Evolutionary conservation across 1,140 invertebrate species (phyloP).

Genomic region (Macrobrachium nipponense): DNA sequence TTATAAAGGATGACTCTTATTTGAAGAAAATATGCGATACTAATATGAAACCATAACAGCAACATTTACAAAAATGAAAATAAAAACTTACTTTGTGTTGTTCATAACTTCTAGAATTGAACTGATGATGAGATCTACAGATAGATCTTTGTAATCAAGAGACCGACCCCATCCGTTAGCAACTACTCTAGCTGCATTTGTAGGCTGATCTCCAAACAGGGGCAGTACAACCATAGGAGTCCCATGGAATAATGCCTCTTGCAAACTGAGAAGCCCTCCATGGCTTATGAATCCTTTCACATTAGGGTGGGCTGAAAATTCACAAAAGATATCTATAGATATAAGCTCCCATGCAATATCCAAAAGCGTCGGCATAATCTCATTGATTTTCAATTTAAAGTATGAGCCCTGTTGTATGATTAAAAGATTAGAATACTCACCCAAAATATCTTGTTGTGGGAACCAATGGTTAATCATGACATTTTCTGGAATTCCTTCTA

Average conservation of each 20-base stretch:
- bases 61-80: no score
- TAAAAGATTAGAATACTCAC: not conserved
- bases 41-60: no score
- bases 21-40: no score
- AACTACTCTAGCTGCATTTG: constrained; percentile 66
- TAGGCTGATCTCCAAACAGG: constrained; percentile 75
- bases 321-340: constrained; percentile 69
- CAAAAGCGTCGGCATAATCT: no score
- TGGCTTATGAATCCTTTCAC: constrained; percentile 65
- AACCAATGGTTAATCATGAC: constrained; percentile 30
- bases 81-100: not conserved
- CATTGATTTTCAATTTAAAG: no score
- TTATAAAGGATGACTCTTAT: no score
- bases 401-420: no score
- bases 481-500: constrained; percentile 44
- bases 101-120: not conserved
- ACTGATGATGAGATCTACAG: constrained; percentile 12
- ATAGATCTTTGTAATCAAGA: not conserved
- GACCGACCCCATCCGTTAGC: not conserved
- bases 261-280: constrained; percentile 70
- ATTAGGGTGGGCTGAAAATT: constrained; percentile 77
- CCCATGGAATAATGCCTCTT: constrained; percentile 79
- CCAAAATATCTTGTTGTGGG: constrained; percentile 28
- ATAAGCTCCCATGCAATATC: constrained; percentile 65
- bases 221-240: constrained; percentile 82